Base-by-base conservation (phyloP, 2,888 invertebrate genomes). In the Brenthis hecate region DNA sequence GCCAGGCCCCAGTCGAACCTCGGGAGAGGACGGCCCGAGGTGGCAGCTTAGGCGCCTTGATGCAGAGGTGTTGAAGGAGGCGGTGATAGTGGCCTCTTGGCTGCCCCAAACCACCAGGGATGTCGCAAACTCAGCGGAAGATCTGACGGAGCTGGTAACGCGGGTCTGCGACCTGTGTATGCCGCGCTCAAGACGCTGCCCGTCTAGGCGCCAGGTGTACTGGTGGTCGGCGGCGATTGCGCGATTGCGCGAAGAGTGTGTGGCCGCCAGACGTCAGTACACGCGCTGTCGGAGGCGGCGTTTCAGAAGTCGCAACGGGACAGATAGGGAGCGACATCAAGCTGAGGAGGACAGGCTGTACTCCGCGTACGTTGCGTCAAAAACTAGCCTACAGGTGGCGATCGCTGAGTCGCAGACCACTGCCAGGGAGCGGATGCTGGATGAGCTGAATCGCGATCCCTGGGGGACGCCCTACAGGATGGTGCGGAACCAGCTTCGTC, bases 401-500 rank as follows among this genome's bases (percentile, higher is more conserved):
- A 56, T 56, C 1, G n/a, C 14, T 0, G 13, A 11, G 28, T 56
- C 56, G 56, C 13, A 28, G 28, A 5, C 56, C 19, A 56, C 13
- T 0, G 2, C 53, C 66, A 28, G 28, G 28, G 28, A 28, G 28
- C 28, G 4, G 4, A 28, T 28, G 28, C 28, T 28, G 28, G 28
- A 28, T 3, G 28, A 28, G n/a, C 13, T 50, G 0, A n/a, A 50
- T 4, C 28, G 28, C 6, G 68, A 70, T 51, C 68, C 73, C 23
- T 70, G 66, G 66, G 73, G 73, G 14, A 64, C 62, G 47, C 72
- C 69, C 14, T 73, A 73, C 28, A 54, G 56, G 28, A 16, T 13
- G 48, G 65, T 72, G n/a, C 63, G 71, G 36, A 36, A 57, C 4
- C 72, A 74, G 43, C 66, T 72, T 23, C 61, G 62, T 11, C 13